Conservation (phyloP, 2,797 vertebrate species). For the Alosa sapidissima region DNA sequence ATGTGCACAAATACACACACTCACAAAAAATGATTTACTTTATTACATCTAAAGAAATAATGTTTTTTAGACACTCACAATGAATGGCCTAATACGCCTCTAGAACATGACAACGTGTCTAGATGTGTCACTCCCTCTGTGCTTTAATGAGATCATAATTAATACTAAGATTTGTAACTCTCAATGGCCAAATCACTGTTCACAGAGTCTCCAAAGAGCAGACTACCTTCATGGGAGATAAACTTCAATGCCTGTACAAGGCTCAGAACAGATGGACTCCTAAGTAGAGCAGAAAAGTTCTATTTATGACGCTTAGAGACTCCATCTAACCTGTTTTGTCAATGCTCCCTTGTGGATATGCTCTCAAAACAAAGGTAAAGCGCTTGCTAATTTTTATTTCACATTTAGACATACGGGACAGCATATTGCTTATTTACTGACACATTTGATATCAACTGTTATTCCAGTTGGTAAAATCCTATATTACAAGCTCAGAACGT, state of each 20-base stretch:
- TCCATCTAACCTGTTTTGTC: background rate
- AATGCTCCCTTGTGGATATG: background rate
- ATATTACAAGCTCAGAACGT: too few species aligned
- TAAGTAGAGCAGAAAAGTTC: constrained; percentile 17
- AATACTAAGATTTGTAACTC: background rate
- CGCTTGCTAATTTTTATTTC: too few species aligned
- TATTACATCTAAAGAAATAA: too few species aligned
- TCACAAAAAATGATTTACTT: background rate
- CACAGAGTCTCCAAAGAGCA: background rate
- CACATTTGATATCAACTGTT: background rate
- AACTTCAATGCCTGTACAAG: background rate
- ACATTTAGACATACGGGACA: too few species aligned
- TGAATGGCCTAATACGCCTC: background rate
- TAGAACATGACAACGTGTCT: background rate
- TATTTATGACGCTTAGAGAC: constrained; percentile 1
- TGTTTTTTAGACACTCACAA: background rate
- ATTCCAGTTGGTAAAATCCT: too few species aligned
- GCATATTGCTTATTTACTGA: background rate
- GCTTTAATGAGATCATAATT: background rate
- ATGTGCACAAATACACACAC: background rate
- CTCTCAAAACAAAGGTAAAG: background rate
- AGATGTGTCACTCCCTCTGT: background rate
- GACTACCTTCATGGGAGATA: background rate
- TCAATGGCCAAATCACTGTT: background rate
- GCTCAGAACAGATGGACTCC: constrained; percentile 9